Conservation (phyloP, 2,113 vertebrate genomes). For the Suricata suricatta region DNA sequence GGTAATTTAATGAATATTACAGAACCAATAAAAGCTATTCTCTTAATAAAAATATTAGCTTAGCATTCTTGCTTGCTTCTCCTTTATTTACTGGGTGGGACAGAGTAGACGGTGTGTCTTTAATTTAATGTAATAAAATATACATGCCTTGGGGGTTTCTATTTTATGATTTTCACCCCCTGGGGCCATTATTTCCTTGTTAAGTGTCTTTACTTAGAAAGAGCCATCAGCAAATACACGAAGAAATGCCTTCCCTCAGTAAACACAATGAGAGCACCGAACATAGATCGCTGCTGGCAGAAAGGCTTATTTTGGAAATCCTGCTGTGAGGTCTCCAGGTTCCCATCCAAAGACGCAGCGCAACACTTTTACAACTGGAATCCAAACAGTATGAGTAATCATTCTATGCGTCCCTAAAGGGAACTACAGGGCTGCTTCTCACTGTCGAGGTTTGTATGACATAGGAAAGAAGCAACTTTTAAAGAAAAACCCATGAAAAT, state of each 20-base stretch:
- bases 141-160: constrained; percentile 47
- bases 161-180: constrained; percentile 55
- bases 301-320: constrained; percentile 33
- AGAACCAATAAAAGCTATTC: constrained; percentile 51
- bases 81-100: constrained; percentile 52
- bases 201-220: constrained; percentile 58
- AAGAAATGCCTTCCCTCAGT: constrained; percentile 10
- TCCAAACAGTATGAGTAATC: not conserved
- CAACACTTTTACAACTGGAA: not conserved
- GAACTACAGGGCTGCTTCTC: not conserved
- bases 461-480: not conserved
- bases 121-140: constrained; percentile 71
- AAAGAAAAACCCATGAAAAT: not conserved
- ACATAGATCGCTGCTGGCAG: not conserved
- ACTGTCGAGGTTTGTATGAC: not conserved
- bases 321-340: not conserved
- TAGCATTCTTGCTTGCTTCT: constrained; percentile 35
- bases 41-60: constrained; percentile 64
- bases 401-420: not conserved
- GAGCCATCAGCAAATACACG: constrained; percentile 29
- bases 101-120: constrained; percentile 51
- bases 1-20: constrained; percentile 49
- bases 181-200: constrained; percentile 61
- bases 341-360: not conserved
- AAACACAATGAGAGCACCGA: not conserved